These are phyloP conservation scores for Phaenicophaeus curvirostris DNA, from an alignment of 2,797 vertebrate genomes.

Conservation along the genomic window DNA sequence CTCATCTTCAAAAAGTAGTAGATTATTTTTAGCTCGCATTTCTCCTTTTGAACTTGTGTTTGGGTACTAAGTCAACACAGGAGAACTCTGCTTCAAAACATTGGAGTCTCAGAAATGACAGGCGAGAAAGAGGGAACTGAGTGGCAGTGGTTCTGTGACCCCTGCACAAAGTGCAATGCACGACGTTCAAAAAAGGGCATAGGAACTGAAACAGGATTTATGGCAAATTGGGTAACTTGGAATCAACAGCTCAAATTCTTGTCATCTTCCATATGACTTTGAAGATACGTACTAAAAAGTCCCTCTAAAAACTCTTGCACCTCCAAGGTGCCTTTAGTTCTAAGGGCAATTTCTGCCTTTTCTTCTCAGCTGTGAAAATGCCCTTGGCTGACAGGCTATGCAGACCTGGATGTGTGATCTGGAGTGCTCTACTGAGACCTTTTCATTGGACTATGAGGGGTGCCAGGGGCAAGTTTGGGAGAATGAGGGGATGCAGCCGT, in stretches of 20 bases:
- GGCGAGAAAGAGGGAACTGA: not conserved
- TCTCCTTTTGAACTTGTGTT: slow-evolving; percentile 17
- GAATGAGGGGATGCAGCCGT: not conserved
- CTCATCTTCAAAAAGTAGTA: slow-evolving; percentile 19
- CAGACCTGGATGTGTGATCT: not conserved
- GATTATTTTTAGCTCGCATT: slow-evolving; percentile 40
- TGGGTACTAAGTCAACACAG: not conserved
- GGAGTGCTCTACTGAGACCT: not conserved
- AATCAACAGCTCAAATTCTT: not conserved
- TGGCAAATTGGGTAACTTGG: not conserved
- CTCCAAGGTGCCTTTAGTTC: not conserved
- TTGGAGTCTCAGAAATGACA: not conserved
- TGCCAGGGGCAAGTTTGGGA: not conserved
- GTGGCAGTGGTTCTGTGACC: not conserved
- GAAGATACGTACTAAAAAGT: not conserved
- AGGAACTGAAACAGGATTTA: not conserved
- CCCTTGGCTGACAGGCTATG: not conserved
- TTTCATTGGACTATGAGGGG: not conserved
- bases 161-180: not conserved
- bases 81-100: not conserved
- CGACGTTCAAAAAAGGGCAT: not conserved
- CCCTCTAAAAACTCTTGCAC: not conserved
- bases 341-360: not conserved
- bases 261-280: not conserved
- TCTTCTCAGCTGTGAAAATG: not conserved